Percentiles rank a stretch among this genome's conserved stretches.
Evolutionary conservation across 2,797 vertebrate species (phyloP).

Genomic region (Ficedula albicollis): DNA sequence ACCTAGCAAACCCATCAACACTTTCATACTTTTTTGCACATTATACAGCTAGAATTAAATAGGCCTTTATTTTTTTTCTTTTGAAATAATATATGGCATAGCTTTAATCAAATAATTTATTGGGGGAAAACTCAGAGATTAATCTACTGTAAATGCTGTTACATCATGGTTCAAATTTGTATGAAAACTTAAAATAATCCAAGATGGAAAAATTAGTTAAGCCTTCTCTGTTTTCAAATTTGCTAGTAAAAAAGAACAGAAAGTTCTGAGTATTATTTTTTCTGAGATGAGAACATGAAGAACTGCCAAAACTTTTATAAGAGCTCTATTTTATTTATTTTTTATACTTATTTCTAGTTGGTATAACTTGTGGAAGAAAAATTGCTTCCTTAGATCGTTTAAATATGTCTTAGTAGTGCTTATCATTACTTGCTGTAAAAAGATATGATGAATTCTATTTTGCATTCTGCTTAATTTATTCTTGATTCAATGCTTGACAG

Average conservation of each 20-base stretch:
- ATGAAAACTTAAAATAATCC: not conserved
- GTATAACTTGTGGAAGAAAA: not conserved
- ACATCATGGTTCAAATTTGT: not conserved
- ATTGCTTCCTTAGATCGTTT: not conserved
- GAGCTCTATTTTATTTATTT: not conserved
- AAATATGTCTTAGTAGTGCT: not conserved
- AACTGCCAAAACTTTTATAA: slow-evolving; percentile 15
- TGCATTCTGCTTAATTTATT: not conserved
- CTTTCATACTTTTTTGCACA: not conserved
- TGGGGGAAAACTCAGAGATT: not conserved
- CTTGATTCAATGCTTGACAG: not conserved
- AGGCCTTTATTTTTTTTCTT: not conserved
- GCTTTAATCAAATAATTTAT: not conserved
- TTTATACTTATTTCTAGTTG: not conserved
- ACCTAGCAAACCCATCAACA: not conserved
- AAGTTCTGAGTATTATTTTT: slow-evolving; percentile 26
- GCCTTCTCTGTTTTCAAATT: slow-evolving; percentile 5
- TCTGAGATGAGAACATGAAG: slow-evolving; percentile 8
- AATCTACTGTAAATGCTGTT: not conserved
- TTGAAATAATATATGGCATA: not conserved
- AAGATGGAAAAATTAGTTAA: slow-evolving; percentile 4
- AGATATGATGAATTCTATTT: not conserved
- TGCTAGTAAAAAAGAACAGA: not conserved
- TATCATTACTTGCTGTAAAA: not conserved
- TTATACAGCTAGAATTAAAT: not conserved